Conservation (phyloP, 2,113 vertebrate genomes). For the Hyperopisus bebe region DNA sequence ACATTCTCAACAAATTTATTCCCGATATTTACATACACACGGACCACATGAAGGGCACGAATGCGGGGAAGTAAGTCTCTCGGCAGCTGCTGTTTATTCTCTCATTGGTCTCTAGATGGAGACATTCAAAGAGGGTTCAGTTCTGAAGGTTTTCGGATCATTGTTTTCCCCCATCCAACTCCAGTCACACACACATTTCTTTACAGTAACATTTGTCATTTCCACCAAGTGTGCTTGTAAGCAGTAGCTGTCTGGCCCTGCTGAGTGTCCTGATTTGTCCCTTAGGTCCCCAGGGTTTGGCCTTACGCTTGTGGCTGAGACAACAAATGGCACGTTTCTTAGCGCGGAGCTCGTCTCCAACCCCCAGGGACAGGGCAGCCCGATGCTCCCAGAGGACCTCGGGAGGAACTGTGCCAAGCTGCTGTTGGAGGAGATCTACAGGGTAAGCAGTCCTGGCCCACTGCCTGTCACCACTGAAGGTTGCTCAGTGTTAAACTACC, state of each 20-base stretch:
- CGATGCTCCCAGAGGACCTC: constrained; percentile 82
- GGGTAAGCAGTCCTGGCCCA: constrained; percentile 63
- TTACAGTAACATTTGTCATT: not conserved
- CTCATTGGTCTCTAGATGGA: not conserved
- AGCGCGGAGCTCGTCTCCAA: constrained; percentile 84
- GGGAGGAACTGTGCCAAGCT: constrained; percentile 81
- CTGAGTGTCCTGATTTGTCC: not conserved
- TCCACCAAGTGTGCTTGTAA: not conserved
- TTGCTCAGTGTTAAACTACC: not conserved
- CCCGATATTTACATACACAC: constrained; percentile 96
- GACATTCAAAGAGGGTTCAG: not conserved
- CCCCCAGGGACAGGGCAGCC: constrained; percentile 78
- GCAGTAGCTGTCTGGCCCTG: not conserved
- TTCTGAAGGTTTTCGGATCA: not conserved
- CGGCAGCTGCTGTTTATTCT: no score
- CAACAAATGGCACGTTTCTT: constrained; percentile 73
- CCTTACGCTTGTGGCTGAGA: constrained; percentile 83
- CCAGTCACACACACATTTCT: not conserved
- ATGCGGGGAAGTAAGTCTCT: constrained; percentile 83
- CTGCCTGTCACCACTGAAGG: not conserved
- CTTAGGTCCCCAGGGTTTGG: constrained; percentile 92
- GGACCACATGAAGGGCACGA: constrained; percentile 88
- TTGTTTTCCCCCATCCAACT: not conserved
- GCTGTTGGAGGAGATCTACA: constrained; percentile 85
- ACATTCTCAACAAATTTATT: constrained; percentile 84